Percentiles rank a stretch among this genome's conserved stretches.
Conservation (phyloP, 1,140 invertebrate species). For the Cyclargus thomasi region DNA sequence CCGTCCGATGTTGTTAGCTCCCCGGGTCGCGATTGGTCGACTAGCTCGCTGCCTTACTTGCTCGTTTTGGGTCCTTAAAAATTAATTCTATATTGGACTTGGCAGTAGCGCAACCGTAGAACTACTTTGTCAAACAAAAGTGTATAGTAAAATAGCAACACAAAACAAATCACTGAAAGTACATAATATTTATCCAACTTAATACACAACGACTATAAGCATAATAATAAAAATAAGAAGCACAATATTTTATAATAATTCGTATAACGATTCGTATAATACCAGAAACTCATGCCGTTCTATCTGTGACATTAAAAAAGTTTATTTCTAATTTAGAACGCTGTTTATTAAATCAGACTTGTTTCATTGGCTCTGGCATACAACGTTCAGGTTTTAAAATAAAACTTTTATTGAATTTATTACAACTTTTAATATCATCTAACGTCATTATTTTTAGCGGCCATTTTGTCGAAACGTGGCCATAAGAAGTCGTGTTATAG, state of each 20-base stretch:
- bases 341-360: neutral
- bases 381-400: too few species aligned
- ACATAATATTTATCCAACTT: too few species aligned
- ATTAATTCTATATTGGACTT: conserved; percentile 34
- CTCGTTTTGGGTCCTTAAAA: neutral
- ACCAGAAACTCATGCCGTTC: neutral
- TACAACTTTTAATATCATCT: too few species aligned
- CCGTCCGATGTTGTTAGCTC: conserved; percentile 63
- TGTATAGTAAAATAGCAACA: too few species aligned
- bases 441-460: neutral
- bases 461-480: neutral
- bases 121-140: too few species aligned
- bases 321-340: neutral
- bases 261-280: too few species aligned
- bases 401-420: neutral
- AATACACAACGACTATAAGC: too few species aligned
- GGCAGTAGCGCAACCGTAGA: conserved; percentile 23
- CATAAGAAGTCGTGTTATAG: neutral
- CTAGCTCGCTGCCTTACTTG: conserved; percentile 16
- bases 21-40: conserved; percentile 36
- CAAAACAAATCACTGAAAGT: too few species aligned
- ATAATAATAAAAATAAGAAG: too few species aligned
- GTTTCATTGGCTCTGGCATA: neutral
- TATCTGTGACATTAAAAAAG: neutral
- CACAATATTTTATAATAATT: neutral